phyloP scores from a whole-genome alignment of 2,113 vertebrate genomes.

The Bathybates hornii region DNA sequence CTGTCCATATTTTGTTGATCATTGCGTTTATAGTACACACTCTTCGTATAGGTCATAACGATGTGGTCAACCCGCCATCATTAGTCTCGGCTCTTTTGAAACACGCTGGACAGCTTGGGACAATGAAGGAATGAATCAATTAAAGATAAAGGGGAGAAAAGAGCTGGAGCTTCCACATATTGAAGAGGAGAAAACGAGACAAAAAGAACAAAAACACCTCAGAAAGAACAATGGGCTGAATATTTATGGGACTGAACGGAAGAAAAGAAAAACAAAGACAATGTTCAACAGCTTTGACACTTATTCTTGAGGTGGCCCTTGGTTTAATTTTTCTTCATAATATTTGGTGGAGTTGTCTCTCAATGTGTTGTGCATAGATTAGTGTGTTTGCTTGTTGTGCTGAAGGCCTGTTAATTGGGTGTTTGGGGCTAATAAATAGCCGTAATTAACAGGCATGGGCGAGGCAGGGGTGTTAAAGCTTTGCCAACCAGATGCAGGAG shows the following conservation, averaged over 20 bases:
- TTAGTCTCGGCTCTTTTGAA: constrained; percentile 26
- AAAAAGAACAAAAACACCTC: constrained; percentile 35
- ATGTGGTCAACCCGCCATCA: not conserved
- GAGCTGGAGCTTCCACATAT: not conserved
- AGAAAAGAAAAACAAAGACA: constrained; percentile 12
- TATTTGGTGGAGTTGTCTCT: constrained; percentile 37
- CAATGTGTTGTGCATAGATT: constrained; percentile 49
- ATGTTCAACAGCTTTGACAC: constrained; percentile 48
- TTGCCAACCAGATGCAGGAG: not conserved
- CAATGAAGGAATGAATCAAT: constrained; percentile 12
- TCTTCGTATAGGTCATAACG: not conserved
- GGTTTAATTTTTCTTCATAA: constrained; percentile 42
- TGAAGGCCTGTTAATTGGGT: constrained; percentile 49
- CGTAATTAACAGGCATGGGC: constrained; percentile 58
- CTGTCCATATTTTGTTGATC: not conserved
- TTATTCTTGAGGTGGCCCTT: not conserved
- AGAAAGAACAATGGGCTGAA: not conserved
- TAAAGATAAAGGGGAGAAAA: constrained; percentile 4
- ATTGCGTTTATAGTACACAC: not conserved
- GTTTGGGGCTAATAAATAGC: constrained; percentile 55
- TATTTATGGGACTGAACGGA: constrained; percentile 10
- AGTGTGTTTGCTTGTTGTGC: constrained; percentile 52
- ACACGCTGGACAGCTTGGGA: not conserved
- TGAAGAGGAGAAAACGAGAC: constrained; percentile 14
- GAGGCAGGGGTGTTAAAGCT: not conserved